Conservation (phyloP, 1,140 invertebrate genomes). For the Harpegnathos saltator region DNA sequence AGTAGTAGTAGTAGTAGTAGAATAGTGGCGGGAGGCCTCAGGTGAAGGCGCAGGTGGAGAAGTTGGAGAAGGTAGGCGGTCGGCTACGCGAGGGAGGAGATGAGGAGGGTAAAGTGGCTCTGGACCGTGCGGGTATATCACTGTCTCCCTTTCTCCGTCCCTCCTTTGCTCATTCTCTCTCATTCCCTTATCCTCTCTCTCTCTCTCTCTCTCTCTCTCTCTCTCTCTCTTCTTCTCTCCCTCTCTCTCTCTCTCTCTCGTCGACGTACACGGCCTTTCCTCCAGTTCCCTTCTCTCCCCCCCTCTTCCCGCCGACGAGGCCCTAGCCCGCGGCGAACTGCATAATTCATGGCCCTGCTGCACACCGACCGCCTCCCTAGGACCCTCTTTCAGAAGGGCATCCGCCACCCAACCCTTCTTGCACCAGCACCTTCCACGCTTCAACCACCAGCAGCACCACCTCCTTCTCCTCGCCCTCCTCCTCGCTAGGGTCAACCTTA, state of each 20-base stretch:
- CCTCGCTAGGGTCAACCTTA: conserved; percentile 69
- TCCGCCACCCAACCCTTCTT: conserved; percentile 54
- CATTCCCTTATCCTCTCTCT: conserved; percentile 59
- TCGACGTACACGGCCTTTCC: conserved; percentile 53
- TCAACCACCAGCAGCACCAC: conserved; percentile 46
- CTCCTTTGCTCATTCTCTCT: conserved; percentile 23
- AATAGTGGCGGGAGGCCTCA: conserved; percentile 57
- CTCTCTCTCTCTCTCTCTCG: conserved; percentile 41
- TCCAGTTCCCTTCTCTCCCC: conserved; percentile 63
- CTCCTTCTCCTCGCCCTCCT: conserved; percentile 61
- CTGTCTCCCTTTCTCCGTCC: conserved; percentile 30
- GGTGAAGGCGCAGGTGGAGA: conserved; percentile 67
- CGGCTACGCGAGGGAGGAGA: conserved; percentile 60
- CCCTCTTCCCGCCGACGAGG: conserved; percentile 71
- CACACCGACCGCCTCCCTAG: conserved; percentile 77
- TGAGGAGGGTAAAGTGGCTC: conserved; percentile 70
- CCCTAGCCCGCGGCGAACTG: conserved; percentile 81
- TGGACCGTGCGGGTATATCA: conserved; percentile 63
- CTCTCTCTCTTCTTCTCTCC: conserved; percentile 64
- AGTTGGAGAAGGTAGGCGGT: conserved; percentile 46
- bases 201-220: conserved; percentile 59
- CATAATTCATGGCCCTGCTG: conserved; percentile 84
- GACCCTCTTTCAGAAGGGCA: conserved; percentile 62
- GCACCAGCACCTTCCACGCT: conserved; percentile 48
- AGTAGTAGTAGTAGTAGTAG: too few relatives aligned